Conservation (phyloP, 2,113 vertebrate genomes). For the Scomber scombrus region DNA sequence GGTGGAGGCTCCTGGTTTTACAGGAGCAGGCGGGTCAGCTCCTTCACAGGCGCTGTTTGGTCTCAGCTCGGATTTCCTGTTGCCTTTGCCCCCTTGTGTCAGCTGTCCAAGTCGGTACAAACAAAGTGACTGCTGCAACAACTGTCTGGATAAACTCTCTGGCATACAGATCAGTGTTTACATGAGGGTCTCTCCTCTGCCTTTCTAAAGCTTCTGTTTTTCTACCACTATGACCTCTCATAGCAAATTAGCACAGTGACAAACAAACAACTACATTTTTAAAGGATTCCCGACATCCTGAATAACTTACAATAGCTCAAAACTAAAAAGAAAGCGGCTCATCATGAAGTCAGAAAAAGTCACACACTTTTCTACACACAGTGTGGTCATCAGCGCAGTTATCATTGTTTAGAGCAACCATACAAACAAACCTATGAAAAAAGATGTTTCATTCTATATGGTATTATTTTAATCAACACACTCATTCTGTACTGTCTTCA, state of each 20-base stretch:
- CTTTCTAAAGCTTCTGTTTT: conserved; percentile 33
- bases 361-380: too few species aligned
- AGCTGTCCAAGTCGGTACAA: conserved; percentile 47
- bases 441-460: too few species aligned
- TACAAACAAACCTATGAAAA: too few species aligned
- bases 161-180: conserved; percentile 52
- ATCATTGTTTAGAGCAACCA: too few species aligned
- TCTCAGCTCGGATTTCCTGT: conserved; percentile 62
- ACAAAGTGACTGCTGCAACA: conserved; percentile 41
- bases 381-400: too few species aligned
- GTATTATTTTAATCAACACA: too few species aligned
- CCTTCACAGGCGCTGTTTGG: conserved; percentile 37
- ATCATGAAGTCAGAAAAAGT: too few species aligned
- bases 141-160: conserved; percentile 24
- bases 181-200: conserved; percentile 6
- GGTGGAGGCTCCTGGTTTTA: conserved; percentile 55
- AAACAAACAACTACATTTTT: neutral
- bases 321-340: neutral
- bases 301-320: neutral
- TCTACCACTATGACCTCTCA: conserved; percentile 39
- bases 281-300: too few species aligned
- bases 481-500: too few species aligned
- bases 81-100: conserved; percentile 43
- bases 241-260: neutral
- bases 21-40: conserved; percentile 46